These are phyloP conservation scores for Phyllostomus hastatus DNA, from an alignment of 2,113 vertebrate genomes.

Conservation along the genomic window DNA sequence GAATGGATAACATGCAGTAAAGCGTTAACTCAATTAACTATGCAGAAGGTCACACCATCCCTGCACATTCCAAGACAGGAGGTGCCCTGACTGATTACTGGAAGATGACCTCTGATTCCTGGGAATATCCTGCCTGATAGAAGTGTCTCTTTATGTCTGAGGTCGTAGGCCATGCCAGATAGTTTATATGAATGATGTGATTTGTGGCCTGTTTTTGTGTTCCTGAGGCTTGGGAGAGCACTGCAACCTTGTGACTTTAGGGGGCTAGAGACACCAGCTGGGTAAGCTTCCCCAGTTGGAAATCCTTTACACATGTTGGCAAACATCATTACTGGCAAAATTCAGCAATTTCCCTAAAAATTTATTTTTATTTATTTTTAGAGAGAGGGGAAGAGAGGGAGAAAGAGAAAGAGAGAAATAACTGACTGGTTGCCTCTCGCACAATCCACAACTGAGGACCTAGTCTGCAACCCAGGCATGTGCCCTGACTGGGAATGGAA, in stretches of 20 bases:
- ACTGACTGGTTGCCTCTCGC: too few relatives aligned
- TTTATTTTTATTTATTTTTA: too few relatives aligned
- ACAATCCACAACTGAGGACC: too few relatives aligned
- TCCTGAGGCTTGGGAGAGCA: not conserved
- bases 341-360: not conserved
- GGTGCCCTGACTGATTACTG: not conserved
- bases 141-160: not conserved
- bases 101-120: not conserved
- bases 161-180: not conserved
- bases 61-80: not conserved
- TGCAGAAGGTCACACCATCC: not conserved
- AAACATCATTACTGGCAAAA: not conserved
- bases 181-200: not conserved
- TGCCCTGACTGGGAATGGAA: too few relatives aligned
- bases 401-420: too few relatives aligned
- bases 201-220: not conserved
- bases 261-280: not conserved
- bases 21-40: not conserved
- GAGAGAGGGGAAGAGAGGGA: too few relatives aligned
- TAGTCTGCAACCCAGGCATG: too few relatives aligned
- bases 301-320: not conserved
- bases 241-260: not conserved
- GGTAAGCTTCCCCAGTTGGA: not conserved
- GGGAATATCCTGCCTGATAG: not conserved
- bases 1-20: not conserved